Base-by-base conservation (phyloP, 2,888 invertebrate species). In the Amphimallon solstitiale region DNA sequence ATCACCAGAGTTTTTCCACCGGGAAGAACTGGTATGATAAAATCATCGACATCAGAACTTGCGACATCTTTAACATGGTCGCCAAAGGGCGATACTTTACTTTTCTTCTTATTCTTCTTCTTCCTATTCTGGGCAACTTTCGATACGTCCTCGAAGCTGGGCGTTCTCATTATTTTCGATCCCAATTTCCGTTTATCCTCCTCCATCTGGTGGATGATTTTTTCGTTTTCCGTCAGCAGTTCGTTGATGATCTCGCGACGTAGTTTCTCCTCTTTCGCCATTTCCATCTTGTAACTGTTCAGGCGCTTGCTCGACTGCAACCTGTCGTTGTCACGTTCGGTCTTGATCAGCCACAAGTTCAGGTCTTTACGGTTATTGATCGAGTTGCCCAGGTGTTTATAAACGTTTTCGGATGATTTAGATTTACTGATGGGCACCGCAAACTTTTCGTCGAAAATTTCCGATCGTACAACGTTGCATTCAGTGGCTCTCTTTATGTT, bases 21-120 rank as follows among this genome's bases (percentile, higher is more conserved):
- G 0, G 93, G 93, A 71, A 92, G 82, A 80, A 92, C 91, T 0
- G 93, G 93, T 68, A 93, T 92, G 40, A 90, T 84, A 78, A 93
- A 92, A 54, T 67, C 63, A n/a, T 43, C 35, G 7, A 21, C 37
- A 17, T 35, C 38, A 9, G 29, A 46, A 29, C 49, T 34, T 14
- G 37, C 23, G 3, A 37, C 54, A 29, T 43, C 51, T 37, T 51
- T 49, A 9, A 48, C 17, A 15, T 40, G 12, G 15, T 23, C 21
- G 10, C 35, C 51, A 14, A 51, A 51, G 4, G 21, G 14, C 1
- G 56, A 56, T 14, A 35, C 17, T 38, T 56, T 64, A 38, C 35
- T 59, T 21, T 40, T 64, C 48, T 63, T 64, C 48, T 12, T 74
- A 69, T 66, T 74, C 72, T 59, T 59, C 34, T 66, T 66, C 46